Percentiles rank a stretch among this genome's conserved stretches.
Evolutionary conservation across 2,888 invertebrate species (phyloP).

Genomic region (Seira ritae): DNA sequence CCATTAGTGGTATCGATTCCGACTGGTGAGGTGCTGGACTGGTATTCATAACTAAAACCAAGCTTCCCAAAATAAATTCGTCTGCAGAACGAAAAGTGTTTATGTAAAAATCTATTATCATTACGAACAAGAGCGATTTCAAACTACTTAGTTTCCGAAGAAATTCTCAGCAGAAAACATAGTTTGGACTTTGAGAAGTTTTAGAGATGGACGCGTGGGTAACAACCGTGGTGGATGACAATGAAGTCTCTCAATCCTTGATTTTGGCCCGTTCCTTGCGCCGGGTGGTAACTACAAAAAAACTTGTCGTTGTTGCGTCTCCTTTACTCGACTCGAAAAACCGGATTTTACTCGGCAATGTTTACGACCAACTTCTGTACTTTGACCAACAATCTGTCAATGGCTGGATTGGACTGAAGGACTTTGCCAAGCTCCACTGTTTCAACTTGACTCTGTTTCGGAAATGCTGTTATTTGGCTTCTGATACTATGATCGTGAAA

Average conservation of each 20-base stretch:
- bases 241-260: conserved; percentile 19
- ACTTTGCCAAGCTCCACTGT: conserved; percentile 31
- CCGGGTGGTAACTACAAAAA: conserved; percentile 11
- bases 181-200: no score
- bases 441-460: conserved; percentile 54
- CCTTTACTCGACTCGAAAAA: background rate
- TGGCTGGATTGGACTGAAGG: conserved; percentile 41
- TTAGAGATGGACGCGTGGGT: conserved; percentile 44
- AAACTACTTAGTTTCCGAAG: no score
- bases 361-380: conserved; percentile 38
- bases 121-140: no score
- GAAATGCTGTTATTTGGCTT: conserved; percentile 46
- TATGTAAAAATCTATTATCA: no score
- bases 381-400: conserved; percentile 30
- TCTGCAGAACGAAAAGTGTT: no score
- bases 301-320: conserved; percentile 11
- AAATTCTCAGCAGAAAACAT: no score
- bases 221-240: conserved; percentile 24
- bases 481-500: conserved; percentile 45
- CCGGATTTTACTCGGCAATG: background rate
- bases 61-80: no score
- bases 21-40: no score
- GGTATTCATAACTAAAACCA: no score
- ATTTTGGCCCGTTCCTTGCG: conserved; percentile 29
- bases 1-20: no score